phyloP scores from a whole-genome alignment of 2,113 vertebrate species.

The Tyto alba region DNA sequence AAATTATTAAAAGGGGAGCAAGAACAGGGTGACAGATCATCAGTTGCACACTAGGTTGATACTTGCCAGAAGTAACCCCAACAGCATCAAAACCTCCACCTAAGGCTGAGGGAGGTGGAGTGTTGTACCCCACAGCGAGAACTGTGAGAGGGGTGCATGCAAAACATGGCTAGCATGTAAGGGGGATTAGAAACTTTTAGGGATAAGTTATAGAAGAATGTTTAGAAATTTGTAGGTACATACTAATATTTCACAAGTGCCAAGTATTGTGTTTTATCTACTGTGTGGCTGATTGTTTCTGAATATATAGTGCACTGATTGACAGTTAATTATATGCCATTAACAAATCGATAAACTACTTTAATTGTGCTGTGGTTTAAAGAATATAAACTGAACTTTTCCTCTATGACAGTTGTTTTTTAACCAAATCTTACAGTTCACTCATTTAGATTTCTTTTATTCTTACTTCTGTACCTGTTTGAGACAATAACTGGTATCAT shows the following conservation, averaged over 20 bases:
- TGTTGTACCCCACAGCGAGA: fast-evolving
- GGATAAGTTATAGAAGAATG: neutral
- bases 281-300: neutral
- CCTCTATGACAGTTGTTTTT: neutral
- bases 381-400: neutral
- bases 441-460: neutral
- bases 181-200: neutral
- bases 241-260: neutral
- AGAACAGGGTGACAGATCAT: neutral
- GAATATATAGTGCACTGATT: neutral
- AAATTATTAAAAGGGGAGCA: neutral
- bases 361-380: neutral
- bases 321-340: neutral
- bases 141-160: neutral
- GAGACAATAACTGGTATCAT: neutral
- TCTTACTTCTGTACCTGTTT: neutral
- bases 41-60: neutral
- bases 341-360: neutral
- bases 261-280: neutral
- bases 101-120: too few species aligned
- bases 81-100: neutral
- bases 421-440: neutral
- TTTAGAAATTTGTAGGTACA: neutral
- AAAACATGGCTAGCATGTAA: fast-evolving
- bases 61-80: neutral